These are phyloP conservation scores for Aegithalos caudatus DNA, from an alignment of 2,113 vertebrate genomes.

Conservation along the genomic window DNA sequence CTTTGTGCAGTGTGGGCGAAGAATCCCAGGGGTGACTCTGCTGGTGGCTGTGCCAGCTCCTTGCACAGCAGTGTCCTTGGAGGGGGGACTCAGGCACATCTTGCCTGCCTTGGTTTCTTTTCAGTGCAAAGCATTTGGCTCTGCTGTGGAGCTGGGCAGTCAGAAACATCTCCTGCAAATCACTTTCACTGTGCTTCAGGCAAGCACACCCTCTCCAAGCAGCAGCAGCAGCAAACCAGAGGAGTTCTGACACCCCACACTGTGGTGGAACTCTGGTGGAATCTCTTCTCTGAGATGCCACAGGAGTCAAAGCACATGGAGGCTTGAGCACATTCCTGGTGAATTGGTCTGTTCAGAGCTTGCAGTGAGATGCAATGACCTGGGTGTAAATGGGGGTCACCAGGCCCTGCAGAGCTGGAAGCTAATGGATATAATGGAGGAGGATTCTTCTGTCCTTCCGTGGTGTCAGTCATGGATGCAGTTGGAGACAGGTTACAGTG, in stretches of 20 bases:
- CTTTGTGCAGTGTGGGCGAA: background rate
- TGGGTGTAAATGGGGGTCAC: background rate
- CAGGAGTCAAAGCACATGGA: background rate
- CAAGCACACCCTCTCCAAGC: background rate
- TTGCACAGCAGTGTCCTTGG: background rate
- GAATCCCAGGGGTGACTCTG: background rate
- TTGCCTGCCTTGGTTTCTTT: background rate
- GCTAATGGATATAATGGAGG: background rate
- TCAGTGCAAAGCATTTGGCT: background rate
- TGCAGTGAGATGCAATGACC: background rate
- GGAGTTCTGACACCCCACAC: rapidly evolving
- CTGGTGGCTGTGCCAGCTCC: background rate
- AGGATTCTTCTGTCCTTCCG: background rate
- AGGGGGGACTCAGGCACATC: background rate
- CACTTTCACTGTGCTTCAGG: background rate
- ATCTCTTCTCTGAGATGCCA: background rate
- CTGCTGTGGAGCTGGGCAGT: rapidly evolving
- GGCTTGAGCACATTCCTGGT: background rate
- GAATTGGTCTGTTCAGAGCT: background rate
- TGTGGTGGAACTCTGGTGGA: background rate
- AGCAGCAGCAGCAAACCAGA: background rate
- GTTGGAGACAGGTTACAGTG: background rate
- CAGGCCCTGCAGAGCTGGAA: background rate
- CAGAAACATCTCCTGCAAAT: background rate
- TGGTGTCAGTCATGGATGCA: background rate